A percentile compares a stretch with the other conserved stretches of the same genome.
Conservation (phyloP, 2,888 invertebrate species). For the Orthosia gothica region DNA sequence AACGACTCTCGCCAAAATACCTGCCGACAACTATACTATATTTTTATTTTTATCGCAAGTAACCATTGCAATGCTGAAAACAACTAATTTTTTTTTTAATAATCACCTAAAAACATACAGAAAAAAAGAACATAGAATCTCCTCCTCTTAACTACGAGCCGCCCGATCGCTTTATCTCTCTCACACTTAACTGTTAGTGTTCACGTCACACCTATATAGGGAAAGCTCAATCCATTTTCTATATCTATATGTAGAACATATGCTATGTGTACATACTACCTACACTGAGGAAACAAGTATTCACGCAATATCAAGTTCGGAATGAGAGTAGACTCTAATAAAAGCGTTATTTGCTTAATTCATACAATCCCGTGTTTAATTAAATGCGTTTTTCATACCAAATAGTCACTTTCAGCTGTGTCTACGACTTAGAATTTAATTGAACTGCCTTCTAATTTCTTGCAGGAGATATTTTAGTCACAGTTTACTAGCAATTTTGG, state of each 20-base stretch:
- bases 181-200: too few species aligned
- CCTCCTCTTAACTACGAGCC: too few species aligned
- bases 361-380: constrained; percentile 73
- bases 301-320: constrained; percentile 56
- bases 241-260: background rate
- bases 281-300: constrained; percentile 30
- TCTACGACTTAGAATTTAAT: constrained; percentile 60
- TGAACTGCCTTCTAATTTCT: constrained; percentile 57
- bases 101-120: too few species aligned
- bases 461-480: constrained; percentile 51
- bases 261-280: background rate
- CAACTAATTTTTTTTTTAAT: too few species aligned
- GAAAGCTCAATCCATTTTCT: too few species aligned
- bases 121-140: too few species aligned
- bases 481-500: constrained; percentile 45
- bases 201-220: too few species aligned
- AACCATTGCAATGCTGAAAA: too few species aligned
- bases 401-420: constrained; percentile 62
- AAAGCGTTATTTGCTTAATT: constrained; percentile 71
- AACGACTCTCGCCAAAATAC: too few species aligned
- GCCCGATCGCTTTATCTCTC: too few species aligned
- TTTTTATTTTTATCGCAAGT: too few species aligned
- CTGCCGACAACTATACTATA: too few species aligned
- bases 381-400: constrained; percentile 73
- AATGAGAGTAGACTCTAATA: constrained; percentile 64